Base-by-base conservation (phyloP, 2,797 vertebrate genomes). In the Percopsis omiscomaycus region DNA sequence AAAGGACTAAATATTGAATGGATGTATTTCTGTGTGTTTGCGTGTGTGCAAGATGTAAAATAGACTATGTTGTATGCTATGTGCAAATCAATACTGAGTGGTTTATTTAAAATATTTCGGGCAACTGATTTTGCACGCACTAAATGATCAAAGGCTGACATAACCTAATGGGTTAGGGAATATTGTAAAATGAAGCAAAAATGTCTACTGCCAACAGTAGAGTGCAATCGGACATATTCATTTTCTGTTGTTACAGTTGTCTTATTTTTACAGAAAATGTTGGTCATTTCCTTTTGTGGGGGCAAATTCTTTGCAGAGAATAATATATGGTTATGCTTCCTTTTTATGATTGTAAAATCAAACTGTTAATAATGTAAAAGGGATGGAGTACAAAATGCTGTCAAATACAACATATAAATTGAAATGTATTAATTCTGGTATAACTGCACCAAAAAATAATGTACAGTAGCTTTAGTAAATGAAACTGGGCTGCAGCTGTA, bases 261-360 rank as follows among this genome's bases (percentile, higher is more conserved):
- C 86, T 78, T 77, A 75, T 84, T 86, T 79, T 88, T 80, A 75
- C 58, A 79, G 52, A 71, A 79, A 64, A 30, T 1, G 12, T 69
- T 46, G 49, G 56, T 59, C 69, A 75, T 64, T 65, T 69, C 14
- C 78, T 75, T 81, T 77, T 55, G 75, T 78, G 74, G 49, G 77
- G 80, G 61, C 73, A 74, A 51, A 79, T 77, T 81, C 66, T 85
- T 85, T 85, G 49, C 79, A 89, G 81, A 89, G 68, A 67, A 85
- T 90, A 88, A 91, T 91, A 89, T 91, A 90, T 90, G 67, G 74
- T 76, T 70, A 74, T 5, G 59, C 46, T 67, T 80, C 14, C 30
- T 66, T 82, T 86, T 88, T 87, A 27, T 68, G 30, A 78, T 79
- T 85, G 69, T 86, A 73, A 74, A 78, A 74, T 61, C 48, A 46